These are phyloP conservation scores for Gymnothorax reevesii DNA, from an alignment of 2,797 vertebrate species.

Conservation along the genomic window DNA sequence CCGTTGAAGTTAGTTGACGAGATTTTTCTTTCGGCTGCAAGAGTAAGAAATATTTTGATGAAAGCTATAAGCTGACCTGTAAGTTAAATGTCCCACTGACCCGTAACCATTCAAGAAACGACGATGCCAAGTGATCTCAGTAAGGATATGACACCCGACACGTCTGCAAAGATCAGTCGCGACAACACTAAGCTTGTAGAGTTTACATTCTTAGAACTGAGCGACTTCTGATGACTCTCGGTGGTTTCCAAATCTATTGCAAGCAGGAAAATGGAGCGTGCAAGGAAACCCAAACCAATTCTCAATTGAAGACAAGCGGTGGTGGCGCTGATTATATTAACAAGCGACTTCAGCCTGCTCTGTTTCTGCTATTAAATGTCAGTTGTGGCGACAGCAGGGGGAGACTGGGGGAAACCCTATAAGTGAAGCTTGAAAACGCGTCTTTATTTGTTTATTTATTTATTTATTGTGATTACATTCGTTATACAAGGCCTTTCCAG, in stretches of 20 bases:
- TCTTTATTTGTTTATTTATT: background rate
- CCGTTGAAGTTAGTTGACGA: background rate
- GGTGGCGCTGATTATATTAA: constrained; percentile 39
- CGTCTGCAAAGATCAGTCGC: background rate
- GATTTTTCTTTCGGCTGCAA: background rate
- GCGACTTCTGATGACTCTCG: constrained; percentile 10
- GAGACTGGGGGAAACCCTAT: constrained; percentile 20
- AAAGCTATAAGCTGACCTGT: background rate
- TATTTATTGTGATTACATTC: constrained; percentile 36
- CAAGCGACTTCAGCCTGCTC: constrained; percentile 23
- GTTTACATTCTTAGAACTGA: constrained; percentile 4
- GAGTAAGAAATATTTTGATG: background rate
- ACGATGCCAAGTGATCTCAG: background rate
- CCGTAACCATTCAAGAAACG: background rate
- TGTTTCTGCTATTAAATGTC: constrained; percentile 36
- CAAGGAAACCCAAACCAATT: constrained; percentile 25
- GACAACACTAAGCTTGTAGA: background rate
- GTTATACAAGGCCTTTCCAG: constrained; percentile 22
- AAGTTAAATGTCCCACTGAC: background rate
- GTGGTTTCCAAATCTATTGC: constrained; percentile 29
- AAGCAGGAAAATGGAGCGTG: constrained; percentile 28
- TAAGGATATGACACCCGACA: background rate
- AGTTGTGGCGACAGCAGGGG: constrained; percentile 33
- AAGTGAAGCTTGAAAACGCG: constrained; percentile 32
- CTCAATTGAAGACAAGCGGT: constrained; percentile 29